phyloP scores from a whole-genome alignment of 1,140 invertebrate genomes.

The Cherax quadricarinatus region DNA sequence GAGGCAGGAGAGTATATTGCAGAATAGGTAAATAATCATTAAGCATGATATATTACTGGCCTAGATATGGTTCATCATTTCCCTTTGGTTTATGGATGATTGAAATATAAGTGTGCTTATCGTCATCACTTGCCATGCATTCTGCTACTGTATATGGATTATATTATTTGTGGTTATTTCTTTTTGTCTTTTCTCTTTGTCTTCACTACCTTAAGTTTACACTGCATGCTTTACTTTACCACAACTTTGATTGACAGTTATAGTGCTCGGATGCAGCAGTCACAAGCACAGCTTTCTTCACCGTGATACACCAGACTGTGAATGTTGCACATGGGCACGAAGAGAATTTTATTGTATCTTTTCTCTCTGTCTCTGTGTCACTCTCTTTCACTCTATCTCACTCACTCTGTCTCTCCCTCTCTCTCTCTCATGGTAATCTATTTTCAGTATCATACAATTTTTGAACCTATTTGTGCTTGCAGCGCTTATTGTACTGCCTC shows the following conservation, averaged over 20 bases:
- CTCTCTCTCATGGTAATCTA: not conserved
- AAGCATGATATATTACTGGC: not conserved
- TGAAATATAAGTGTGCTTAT: not conserved
- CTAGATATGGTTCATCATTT: not conserved
- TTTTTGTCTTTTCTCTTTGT: not conserved
- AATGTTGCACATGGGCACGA: not conserved
- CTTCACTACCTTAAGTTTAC: not conserved
- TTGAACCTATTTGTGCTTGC: no score
- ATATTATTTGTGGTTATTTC: not conserved
- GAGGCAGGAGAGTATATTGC: constrained; percentile 19
- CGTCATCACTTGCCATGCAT: not conserved
- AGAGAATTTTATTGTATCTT: not conserved
- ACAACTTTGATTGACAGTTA: no score
- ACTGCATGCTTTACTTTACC: not conserved
- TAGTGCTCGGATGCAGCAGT: no score
- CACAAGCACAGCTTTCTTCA: not conserved
- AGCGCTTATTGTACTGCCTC: no score
- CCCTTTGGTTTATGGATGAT: not conserved
- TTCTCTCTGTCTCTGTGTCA: not conserved
- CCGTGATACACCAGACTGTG: not conserved
- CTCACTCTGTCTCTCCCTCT: no score
- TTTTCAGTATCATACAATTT: not conserved
- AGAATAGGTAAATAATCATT: constrained; percentile 34
- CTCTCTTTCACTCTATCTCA: not conserved
- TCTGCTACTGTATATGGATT: not conserved